phyloP scores from a whole-genome alignment of 2,797 vertebrate species.

The Staurois parvus region DNA sequence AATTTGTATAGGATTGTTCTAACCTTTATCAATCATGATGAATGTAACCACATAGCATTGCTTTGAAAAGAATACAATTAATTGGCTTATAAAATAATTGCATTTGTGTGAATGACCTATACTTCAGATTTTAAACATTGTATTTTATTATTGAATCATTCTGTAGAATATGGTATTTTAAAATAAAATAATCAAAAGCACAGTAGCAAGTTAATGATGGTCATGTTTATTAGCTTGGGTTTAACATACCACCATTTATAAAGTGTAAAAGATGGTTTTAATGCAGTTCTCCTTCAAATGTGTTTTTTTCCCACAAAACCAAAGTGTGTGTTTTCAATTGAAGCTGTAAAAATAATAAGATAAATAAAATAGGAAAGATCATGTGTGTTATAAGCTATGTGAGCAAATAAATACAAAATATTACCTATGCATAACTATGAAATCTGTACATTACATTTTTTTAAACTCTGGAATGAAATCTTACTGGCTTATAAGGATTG shows the following conservation, averaged over 20 bases:
- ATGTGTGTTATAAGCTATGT: no score
- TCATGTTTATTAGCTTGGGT: background rate
- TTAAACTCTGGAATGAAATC: no score
- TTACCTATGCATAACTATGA: no score
- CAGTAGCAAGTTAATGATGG: background rate
- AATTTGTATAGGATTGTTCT: background rate
- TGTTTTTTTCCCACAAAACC: no score
- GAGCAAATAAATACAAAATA: no score
- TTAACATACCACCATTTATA: background rate
- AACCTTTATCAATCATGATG: conserved; percentile 4
- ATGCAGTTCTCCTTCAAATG: background rate
- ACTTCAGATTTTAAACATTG: background rate
- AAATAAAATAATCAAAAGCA: background rate
- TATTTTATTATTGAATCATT: background rate
- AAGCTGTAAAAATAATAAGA: no score
- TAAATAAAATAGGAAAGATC: no score
- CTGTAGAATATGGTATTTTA: background rate
- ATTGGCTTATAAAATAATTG: conserved; percentile 4
- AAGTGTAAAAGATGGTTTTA: background rate
- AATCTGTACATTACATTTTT: no score
- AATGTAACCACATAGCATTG: conserved; percentile 1
- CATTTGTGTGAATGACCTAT: background rate
- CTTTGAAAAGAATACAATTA: background rate
- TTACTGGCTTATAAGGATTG: background rate
- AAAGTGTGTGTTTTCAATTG: no score